Conservation (phyloP, 2,113 vertebrate genomes). For the Chamaea fasciata region DNA sequence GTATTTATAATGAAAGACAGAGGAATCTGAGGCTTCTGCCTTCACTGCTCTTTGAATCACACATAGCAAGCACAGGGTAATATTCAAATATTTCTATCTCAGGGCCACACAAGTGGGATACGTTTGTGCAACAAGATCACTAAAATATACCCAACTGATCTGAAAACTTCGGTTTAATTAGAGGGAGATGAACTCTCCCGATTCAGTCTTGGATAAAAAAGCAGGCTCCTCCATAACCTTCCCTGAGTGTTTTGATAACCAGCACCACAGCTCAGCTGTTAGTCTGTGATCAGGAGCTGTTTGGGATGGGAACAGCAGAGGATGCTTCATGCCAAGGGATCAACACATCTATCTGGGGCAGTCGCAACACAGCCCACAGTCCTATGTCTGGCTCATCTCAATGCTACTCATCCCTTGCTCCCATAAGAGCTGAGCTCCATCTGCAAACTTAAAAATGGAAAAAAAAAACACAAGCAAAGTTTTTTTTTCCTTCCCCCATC, state of each 20-base stretch:
- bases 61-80: not conserved
- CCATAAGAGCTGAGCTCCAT: not conserved
- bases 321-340: slow-evolving; percentile 17
- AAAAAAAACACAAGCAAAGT: not conserved
- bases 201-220: not conserved
- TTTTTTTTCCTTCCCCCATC: not conserved
- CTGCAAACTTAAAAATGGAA: slow-evolving; percentile 34
- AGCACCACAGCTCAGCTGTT: slow-evolving; percentile 18
- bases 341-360: slow-evolving; percentile 59
- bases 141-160: not conserved
- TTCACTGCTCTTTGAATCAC: not conserved
- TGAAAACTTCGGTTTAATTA: not conserved
- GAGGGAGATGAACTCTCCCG: not conserved
- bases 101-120: not conserved
- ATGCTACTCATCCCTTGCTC: not conserved
- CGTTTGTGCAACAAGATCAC: not conserved
- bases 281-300: slow-evolving; percentile 6
- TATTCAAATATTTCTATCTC: not conserved
- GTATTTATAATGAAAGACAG: not conserved
- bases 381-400: slow-evolving; percentile 28
- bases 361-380: slow-evolving; percentile 52
- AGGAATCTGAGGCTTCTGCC: not conserved
- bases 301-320: slow-evolving; percentile 28
- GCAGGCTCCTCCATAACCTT: not conserved
- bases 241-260: not conserved